phyloP scores from a whole-genome alignment of 2,113 vertebrate genomes.

The Mugil cephalus region DNA sequence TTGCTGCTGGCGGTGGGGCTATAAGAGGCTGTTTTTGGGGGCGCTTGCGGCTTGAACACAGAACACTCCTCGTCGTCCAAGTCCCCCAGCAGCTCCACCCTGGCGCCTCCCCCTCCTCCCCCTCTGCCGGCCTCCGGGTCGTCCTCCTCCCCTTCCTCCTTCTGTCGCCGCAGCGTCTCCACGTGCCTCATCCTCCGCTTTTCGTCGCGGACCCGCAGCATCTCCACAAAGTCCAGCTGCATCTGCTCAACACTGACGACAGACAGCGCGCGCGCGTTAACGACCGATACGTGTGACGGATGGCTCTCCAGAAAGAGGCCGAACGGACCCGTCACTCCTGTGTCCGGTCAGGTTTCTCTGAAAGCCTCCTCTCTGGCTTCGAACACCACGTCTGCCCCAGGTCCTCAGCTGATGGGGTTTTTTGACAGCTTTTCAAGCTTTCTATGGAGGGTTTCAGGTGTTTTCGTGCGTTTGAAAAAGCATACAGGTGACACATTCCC shows the following conservation, averaged over 20 bases:
- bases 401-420: conserved; percentile 28
- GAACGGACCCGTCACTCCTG: not conserved
- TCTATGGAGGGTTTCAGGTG: conserved; percentile 30
- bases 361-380: conserved; percentile 54
- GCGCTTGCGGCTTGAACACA: conserved; percentile 37
- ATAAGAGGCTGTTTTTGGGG: conserved; percentile 3
- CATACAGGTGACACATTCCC: conserved; percentile 41
- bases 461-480: conserved; percentile 36
- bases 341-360: conserved; percentile 53
- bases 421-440: conserved; percentile 39
- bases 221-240: conserved; percentile 78
- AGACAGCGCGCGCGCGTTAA: conserved; percentile 1
- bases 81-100: conserved; percentile 69
- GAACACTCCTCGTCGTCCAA: conserved; percentile 33
- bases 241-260: conserved; percentile 65
- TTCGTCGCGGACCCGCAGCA: conserved; percentile 80
- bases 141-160: conserved; percentile 60
- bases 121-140: not conserved
- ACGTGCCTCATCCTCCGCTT: conserved; percentile 75
- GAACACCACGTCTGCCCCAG: conserved; percentile 41
- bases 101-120: conserved; percentile 24
- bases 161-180: conserved; percentile 77
- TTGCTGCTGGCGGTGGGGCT: not conserved
- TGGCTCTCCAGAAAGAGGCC: not conserved
- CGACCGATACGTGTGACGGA: conserved; percentile 17